A percentile compares a stretch with the other conserved stretches of the same genome.
phyloP scores from a whole-genome alignment of 2,888 invertebrate species.

The Luffia ferchaultella region DNA sequence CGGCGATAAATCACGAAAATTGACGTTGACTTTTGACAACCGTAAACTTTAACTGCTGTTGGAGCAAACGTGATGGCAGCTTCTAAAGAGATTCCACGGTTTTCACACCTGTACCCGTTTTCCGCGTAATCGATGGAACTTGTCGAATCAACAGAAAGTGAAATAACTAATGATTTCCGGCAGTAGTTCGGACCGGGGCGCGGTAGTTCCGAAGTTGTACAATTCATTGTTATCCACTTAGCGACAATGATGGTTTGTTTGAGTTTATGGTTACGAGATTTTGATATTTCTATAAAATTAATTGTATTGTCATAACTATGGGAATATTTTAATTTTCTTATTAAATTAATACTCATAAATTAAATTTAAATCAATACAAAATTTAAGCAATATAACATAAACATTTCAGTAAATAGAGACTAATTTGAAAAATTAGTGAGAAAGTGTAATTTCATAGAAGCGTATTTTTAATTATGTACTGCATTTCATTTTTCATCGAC shows the following conservation, averaged over 20 bases:
- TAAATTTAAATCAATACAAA: no score
- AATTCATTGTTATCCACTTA: neutral
- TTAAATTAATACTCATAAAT: no score
- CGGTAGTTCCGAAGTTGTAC: neutral
- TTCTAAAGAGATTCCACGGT: neutral
- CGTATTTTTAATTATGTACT: no score
- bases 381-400: no score
- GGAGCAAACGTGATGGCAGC: neutral
- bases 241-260: neutral
- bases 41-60: neutral
- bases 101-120: neutral
- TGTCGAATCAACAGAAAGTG: neutral
- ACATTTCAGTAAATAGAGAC: no score
- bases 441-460: no score
- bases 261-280: no score
- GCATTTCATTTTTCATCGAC: no score
- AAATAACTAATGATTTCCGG: neutral
- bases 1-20: neutral
- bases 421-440: no score
- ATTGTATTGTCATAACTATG: no score
- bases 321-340: no score
- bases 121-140: neutral
- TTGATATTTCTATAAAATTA: no score
- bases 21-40: neutral
- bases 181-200: neutral